Evolutionary conservation across 2,113 vertebrate genomes (phyloP), one percentile per base, ranked within the genome.

Genomic region (Romanogobio albipinnatus): DNA sequence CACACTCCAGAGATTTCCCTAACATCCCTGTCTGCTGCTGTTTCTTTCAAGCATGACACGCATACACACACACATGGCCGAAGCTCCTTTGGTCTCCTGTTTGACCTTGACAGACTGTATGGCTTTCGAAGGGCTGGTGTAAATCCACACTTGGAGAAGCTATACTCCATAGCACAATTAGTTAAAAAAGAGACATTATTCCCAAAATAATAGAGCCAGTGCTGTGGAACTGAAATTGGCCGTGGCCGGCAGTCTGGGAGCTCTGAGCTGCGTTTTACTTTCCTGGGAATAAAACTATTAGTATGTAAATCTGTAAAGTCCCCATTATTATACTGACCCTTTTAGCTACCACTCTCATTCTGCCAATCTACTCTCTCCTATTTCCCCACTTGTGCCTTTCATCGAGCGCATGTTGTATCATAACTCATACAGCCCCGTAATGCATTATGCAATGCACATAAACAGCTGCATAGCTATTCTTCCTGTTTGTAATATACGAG

Each of bases 301-400:
- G 90, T 89, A 93, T 94, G 95, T 93, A 94, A 94, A 94, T 96
- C 93, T 91, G 89, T 90, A 89, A 92, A 91, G 95, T 93, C 91
- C 0, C 83, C 87, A 92, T 93, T 93, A 93, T 92, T 90, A 88
- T 90, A 89, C 90, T 94, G 94, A 95, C 95, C 95, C 90, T 86
- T 90, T 90, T 84, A 93, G 95, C 93, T 94, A 94, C 94, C 84
- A 81, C 82, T 85, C 76, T 86, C 74, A 81, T 83, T 94, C 91
- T 87, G 90, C 94, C 87, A 94, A 93, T 95, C 95, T 95, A 80
- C 64, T 71, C 66, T 86, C 82, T 77, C 47, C 56, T 43, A 22
- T 79, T 86, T 76, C 45, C 22, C 56, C 51, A 49, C 17, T 45
- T 43, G 19, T 82, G 53, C 68, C 39, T 83, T 36, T 43, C 36